Evolutionary conservation across 2,113 vertebrate species (phyloP).

Genomic region (Connochaetes taurinus): DNA sequence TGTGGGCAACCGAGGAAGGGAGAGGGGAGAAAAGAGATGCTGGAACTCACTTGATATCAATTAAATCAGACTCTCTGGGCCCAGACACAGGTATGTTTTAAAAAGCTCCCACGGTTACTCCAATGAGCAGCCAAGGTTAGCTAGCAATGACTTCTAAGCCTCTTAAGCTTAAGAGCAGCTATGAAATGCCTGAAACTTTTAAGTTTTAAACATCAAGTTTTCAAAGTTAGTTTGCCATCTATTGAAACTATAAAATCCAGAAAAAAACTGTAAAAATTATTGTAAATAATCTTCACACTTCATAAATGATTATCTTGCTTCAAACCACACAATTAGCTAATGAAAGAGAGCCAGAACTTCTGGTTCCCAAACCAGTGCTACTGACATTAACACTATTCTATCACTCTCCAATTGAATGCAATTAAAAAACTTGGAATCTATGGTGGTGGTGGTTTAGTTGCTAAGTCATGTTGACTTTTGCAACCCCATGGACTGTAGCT

Average conservation of each 20-base stretch:
- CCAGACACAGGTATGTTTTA: background rate
- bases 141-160: background rate
- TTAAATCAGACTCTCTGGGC: background rate
- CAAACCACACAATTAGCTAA: background rate
- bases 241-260: background rate
- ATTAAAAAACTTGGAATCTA: background rate
- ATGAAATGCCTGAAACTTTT: background rate
- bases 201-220: constrained; percentile 7
- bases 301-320: background rate
- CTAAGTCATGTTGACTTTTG: background rate
- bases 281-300: background rate
- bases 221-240: background rate
- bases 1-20: background rate
- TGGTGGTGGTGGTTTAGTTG: background rate
- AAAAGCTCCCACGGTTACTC: background rate
- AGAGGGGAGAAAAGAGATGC: background rate
- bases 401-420: background rate
- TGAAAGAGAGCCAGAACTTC: background rate
- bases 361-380: background rate
- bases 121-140: background rate
- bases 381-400: background rate
- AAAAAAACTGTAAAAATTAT: background rate
- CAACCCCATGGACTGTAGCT: background rate
- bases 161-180: background rate
- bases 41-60: background rate